phyloP scores from a whole-genome alignment of 2,113 vertebrate genomes.

The Cavia porcellus region DNA sequence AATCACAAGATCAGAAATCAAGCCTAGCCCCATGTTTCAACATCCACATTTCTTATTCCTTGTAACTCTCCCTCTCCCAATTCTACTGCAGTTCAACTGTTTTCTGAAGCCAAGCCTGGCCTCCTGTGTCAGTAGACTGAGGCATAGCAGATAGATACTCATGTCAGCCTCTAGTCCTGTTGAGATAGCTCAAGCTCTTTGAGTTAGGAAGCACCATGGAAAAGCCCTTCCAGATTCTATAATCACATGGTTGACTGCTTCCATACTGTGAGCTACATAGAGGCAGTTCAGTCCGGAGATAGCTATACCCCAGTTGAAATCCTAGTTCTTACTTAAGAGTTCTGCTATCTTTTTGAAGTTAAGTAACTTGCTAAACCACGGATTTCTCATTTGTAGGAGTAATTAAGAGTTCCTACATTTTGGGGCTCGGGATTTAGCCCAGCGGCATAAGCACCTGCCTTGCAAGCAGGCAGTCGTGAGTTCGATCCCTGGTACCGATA shows the following conservation, averaged over 20 bases:
- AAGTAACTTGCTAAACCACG: background rate
- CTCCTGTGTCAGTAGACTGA: background rate
- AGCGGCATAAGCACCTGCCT: too few species aligned
- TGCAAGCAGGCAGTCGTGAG: too few species aligned
- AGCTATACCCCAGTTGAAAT: background rate
- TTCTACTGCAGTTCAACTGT: background rate
- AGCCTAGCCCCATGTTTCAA: background rate
- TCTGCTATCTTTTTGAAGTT: background rate
- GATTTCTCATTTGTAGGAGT: background rate
- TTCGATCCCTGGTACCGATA: too few species aligned
- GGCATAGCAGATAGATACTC: background rate
- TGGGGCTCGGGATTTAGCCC: too few species aligned
- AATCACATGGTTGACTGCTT: background rate
- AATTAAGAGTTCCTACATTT: constrained; percentile 4
- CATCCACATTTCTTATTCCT: background rate
- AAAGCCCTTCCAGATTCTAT: background rate
- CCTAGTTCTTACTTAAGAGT: background rate
- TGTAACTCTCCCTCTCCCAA: background rate
- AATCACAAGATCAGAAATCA: background rate
- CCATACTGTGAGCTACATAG: background rate
- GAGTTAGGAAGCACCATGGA: background rate
- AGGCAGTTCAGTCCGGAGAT: background rate
- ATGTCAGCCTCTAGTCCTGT: background rate
- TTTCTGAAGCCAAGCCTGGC: background rate
- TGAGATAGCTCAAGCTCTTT: background rate